phyloP scores from a whole-genome alignment of 2,888 invertebrate genomes.

The Zelleria hepariella region DNA sequence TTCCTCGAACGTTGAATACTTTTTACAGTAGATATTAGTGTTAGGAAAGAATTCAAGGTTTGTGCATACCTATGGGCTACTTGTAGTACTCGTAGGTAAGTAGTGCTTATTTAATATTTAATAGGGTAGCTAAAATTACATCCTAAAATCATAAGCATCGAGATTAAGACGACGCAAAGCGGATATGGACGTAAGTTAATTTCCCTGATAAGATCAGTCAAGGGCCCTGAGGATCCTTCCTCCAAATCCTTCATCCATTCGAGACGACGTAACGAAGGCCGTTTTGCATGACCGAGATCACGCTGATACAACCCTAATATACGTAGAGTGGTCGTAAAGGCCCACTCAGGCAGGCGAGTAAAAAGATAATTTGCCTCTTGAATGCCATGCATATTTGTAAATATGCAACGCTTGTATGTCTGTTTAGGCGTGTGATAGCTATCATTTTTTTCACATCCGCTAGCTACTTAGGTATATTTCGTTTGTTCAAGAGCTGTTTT shows the following conservation, averaged over 20 bases:
- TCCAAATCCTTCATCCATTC: background rate
- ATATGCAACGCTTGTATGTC: no score
- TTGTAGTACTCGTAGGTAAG: no score
- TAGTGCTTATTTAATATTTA: no score
- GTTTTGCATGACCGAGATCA: constrained; percentile 50
- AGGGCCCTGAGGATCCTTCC: background rate
- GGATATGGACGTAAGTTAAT: background rate
- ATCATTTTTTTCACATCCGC: no score
- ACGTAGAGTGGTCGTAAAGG: constrained; percentile 51
- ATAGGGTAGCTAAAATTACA: no score
- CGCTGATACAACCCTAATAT: constrained; percentile 48
- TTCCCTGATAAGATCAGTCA: background rate
- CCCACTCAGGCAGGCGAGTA: constrained; percentile 33
- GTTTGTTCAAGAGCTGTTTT: no score
- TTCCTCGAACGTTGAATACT: no score
- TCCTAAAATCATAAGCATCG: background rate
- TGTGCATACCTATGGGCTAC: no score
- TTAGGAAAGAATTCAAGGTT: no score
- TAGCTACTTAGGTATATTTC: no score
- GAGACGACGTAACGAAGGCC: constrained; percentile 14
- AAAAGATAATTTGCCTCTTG: constrained; percentile 48
- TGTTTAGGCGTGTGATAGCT: no score
- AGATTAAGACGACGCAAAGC: background rate
- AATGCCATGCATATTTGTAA: background rate
- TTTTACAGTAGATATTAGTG: no score